Percentiles rank a stretch among this genome's conserved stretches.
Evolutionary conservation across 2,888 invertebrate genomes (phyloP).

Genomic region (Amaurobius ferox): DNA sequence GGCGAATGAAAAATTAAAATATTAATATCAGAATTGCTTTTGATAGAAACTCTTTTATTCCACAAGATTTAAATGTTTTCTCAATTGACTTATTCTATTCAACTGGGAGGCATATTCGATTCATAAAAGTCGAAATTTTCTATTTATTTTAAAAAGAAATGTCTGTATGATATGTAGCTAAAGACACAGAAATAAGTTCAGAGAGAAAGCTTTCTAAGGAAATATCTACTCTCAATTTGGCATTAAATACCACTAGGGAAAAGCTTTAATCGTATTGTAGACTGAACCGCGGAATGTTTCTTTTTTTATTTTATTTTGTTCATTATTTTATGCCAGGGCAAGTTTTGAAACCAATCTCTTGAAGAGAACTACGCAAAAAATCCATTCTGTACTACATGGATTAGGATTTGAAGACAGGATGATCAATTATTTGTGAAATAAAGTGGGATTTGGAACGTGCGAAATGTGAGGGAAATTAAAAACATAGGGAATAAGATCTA

Average conservation of each 20-base stretch:
- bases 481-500: no score
- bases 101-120: no score
- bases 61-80: no score
- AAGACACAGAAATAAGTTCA: constrained; percentile 40
- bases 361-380: neutral
- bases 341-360: neutral
- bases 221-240: constrained; percentile 7
- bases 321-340: no score
- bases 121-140: no score
- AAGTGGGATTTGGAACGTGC: no score
- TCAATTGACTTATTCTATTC: no score
- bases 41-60: no score
- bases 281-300: neutral
- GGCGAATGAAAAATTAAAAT: no score
- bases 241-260: constrained; percentile 40
- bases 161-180: constrained; percentile 32
- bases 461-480: no score
- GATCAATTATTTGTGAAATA: neutral
- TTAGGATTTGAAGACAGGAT: neutral
- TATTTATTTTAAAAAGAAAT: neutral
- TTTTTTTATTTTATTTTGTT: neutral
- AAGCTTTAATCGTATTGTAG: constrained; percentile 50
- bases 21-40: no score
- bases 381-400: neutral
- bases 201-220: neutral